phyloP scores from a whole-genome alignment of 1,140 invertebrate species.

The Leptinotarsa defecta region DNA sequence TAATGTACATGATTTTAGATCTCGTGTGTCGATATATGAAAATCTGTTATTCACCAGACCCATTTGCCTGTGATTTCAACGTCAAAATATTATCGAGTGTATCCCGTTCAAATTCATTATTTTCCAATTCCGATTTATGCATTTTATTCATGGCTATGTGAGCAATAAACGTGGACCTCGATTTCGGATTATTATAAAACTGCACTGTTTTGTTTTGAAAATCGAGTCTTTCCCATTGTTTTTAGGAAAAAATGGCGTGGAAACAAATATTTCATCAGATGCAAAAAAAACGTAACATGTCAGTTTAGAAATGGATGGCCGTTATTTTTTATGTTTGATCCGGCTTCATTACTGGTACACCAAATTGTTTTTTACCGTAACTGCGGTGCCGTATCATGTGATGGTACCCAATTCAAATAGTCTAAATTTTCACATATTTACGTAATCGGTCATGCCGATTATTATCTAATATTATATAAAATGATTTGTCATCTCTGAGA shows the following conservation, averaged over 20 bases:
- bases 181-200: slow-evolving; percentile 4
- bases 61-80: not conserved
- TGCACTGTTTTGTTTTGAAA: not conserved
- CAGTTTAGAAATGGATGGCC: not conserved
- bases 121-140: slow-evolving; percentile 3
- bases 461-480: too few species aligned
- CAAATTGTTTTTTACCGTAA: too few species aligned
- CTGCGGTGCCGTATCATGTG: too few species aligned
- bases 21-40: not conserved
- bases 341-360: too few species aligned
- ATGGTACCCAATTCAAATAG: too few species aligned
- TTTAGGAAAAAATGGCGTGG: not conserved
- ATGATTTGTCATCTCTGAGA: too few species aligned
- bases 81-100: slow-evolving; percentile 1
- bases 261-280: not conserved
- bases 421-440: too few species aligned
- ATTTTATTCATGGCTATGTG: not conserved
- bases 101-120: slow-evolving; percentile 4
- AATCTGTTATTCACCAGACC: not conserved
- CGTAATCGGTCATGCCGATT: too few species aligned
- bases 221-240: not conserved
- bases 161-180: too few species aligned
- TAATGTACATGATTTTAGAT: too few species aligned
- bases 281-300: not conserved
- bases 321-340: not conserved